Conservation (phyloP, 1,140 invertebrate genomes). For the Geopemphigus sp. region DNA sequence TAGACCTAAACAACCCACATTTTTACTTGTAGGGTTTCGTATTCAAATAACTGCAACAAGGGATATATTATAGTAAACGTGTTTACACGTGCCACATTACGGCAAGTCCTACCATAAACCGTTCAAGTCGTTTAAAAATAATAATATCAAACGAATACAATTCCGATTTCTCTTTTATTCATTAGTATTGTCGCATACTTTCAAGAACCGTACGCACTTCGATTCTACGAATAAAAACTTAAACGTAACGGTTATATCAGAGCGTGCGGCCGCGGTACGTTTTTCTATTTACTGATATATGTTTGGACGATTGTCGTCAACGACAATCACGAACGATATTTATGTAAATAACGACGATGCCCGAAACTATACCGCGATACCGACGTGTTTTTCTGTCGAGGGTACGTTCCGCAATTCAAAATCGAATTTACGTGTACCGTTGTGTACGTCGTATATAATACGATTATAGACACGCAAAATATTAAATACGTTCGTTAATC, state of each 20-base stretch:
- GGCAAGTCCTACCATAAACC: not conserved
- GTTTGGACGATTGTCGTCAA: too few species aligned
- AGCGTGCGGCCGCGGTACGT: too few species aligned
- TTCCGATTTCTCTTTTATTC: conserved; percentile 16
- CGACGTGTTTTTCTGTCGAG: too few species aligned
- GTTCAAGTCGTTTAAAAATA: not conserved
- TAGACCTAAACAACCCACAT: not conserved
- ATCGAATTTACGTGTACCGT: too few species aligned
- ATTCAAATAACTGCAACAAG: not conserved
- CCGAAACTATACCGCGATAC: too few species aligned
- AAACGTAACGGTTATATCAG: not conserved
- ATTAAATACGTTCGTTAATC: not conserved
- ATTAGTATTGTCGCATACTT: not conserved
- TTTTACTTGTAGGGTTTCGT: not conserved
- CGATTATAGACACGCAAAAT: not conserved
- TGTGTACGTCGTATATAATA: too few species aligned
- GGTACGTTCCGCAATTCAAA: too few species aligned
- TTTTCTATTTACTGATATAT: too few species aligned
- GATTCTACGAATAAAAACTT: not conserved
- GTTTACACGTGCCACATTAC: not conserved
- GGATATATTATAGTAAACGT: not conserved
- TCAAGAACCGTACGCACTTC: not conserved
- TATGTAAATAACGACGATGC: not conserved
- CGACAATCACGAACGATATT: too few species aligned
- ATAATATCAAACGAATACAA: not conserved